Evolutionary conservation across 2,113 vertebrate species (phyloP), one percentile per base, ranked within the genome.

Genomic region (Notarius lentiginosus): DNA sequence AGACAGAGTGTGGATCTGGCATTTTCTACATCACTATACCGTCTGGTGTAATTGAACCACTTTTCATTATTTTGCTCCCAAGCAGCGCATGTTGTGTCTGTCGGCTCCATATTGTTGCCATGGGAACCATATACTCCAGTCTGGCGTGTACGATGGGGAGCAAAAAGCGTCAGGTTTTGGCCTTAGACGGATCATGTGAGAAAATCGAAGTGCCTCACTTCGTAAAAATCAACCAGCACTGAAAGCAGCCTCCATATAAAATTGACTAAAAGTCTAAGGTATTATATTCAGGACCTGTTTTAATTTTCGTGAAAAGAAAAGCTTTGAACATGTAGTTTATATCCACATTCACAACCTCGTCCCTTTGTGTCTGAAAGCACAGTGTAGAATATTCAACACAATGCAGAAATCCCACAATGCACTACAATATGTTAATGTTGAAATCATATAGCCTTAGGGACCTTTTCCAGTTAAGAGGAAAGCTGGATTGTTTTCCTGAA

Each of bases 51-150:
- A 87, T 88, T 87, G 87, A 89, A 87, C 87, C 34, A 68, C 18
- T 77, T 86, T 88, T 82, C 75, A 70, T 80, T 66, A 73, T 68
- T 75, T 82, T 73, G 79, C 77, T 63, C 85, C 49, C 27, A 53
- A 22, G 72, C 84, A 85, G 89, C 76, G 73, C 89, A 86, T 72
- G 85, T 80, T 86, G 58, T 90, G 90, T 89, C 84, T 68, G 79
- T 30, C 77, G 68, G 91, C 89, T 90, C 91, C 84, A 86, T 81
- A 22, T 68, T 55, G 91, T 92, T 92, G 84, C 91, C 89, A 90
- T 91, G 90, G 91, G 76, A 91, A 92, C 91, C 83, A 88, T 90
- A 89, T 88, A 86, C 89, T 83, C 87, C 83, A 87, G 85, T 85
- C 76, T 90, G 87, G 88, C 87, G 83, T 87, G 56, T 81, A 47